Percentiles rank a stretch among this genome's conserved stretches.
phyloP scores from a whole-genome alignment of 2,113 vertebrate genomes.

The Ceuthmochares aereus region DNA sequence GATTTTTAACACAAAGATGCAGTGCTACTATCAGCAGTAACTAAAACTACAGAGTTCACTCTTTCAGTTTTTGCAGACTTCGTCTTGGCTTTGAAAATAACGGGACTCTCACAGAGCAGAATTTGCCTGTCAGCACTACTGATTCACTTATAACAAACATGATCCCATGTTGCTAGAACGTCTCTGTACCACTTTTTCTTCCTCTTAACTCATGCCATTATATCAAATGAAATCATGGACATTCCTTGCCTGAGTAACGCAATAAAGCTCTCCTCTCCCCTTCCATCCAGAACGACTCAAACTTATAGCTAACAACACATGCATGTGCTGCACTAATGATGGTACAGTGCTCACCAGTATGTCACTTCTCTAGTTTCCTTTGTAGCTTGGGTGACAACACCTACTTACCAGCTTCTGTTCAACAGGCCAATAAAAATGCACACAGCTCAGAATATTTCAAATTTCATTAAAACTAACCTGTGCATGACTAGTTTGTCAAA shows the following conservation, averaged over 20 bases:
- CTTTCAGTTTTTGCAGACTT: constrained; percentile 32
- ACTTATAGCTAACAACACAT: background rate
- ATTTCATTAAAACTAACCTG: constrained; percentile 20
- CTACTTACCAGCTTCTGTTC: constrained; percentile 18
- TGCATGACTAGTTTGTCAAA: constrained; percentile 17
- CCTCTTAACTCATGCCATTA: constrained; percentile 4
- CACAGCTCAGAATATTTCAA: background rate
- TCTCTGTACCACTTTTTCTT: background rate
- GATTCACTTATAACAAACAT: constrained; percentile 39
- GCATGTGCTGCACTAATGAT: background rate
- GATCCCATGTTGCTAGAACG: constrained; percentile 36
- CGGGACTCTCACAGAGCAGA: background rate
- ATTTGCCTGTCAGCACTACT: constrained; percentile 25
- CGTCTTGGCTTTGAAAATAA: constrained; percentile 44
- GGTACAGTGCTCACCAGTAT: background rate
- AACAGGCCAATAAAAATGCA: constrained; percentile 65
- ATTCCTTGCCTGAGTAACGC: constrained; percentile 3
- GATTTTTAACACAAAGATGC: constrained; percentile 71
- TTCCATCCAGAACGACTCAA: constrained; percentile 8
- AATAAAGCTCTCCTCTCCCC: background rate
- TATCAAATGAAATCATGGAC: background rate
- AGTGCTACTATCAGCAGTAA: constrained; percentile 51
- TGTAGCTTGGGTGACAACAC: constrained; percentile 23
- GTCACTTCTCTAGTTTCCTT: constrained; percentile 26
- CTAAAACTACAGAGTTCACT: constrained; percentile 42